Conservation (phyloP, 2,113 vertebrate genomes). For the Syrmaticus mikado region DNA sequence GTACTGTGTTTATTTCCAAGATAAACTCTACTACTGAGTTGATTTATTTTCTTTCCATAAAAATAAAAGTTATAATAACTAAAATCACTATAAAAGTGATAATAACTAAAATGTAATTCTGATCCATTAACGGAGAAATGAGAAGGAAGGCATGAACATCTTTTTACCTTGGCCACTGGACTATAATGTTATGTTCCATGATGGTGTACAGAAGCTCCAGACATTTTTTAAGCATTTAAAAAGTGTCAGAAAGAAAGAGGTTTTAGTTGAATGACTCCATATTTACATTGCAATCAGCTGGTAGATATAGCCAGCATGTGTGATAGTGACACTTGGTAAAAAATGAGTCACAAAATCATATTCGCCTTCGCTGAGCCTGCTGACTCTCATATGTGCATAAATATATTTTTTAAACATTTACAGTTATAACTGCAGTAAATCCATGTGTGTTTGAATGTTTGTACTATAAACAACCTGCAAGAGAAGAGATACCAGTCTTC, state of each 20-base stretch:
- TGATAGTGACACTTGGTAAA: neutral
- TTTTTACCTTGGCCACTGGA: neutral
- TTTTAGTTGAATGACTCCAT: neutral
- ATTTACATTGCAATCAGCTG: neutral
- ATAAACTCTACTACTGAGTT: neutral
- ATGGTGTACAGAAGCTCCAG: neutral
- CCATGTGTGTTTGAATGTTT: neutral
- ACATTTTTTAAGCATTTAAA: neutral
- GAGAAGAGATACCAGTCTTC: neutral
- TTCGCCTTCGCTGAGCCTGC: neutral
- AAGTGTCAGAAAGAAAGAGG: neutral
- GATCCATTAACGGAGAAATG: neutral
- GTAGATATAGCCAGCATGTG: neutral
- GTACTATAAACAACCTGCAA: neutral
- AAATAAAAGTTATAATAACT: neutral
- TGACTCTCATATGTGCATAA: neutral
- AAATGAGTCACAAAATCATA: neutral
- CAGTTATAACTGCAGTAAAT: neutral
- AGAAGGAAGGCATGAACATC: neutral
- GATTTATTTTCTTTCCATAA: neutral
- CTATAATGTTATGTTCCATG: neutral
- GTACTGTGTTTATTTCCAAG: neutral
- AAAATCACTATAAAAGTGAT: neutral
- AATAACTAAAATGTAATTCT: neutral
- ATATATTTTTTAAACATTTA: neutral